Conservation (phyloP, 2,797 vertebrate genomes). For the Netta rufina region DNA sequence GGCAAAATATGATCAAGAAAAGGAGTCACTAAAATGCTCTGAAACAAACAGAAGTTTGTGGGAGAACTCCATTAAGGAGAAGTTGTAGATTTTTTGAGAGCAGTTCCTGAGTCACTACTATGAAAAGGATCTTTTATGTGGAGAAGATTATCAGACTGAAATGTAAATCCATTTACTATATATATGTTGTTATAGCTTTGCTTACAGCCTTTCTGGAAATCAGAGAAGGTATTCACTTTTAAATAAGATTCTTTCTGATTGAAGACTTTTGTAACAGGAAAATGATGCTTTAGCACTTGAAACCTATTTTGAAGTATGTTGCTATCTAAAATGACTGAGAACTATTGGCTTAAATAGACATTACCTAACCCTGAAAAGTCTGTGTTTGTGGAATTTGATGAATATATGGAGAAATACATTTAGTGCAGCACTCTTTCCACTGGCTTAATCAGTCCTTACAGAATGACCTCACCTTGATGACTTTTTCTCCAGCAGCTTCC, state of each 20-base stretch:
- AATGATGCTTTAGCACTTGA: background rate
- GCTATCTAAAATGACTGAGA: constrained; percentile 23
- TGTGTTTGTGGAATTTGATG: constrained; percentile 54
- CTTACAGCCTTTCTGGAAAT: background rate
- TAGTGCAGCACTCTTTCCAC: constrained; percentile 33
- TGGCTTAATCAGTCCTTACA: constrained; percentile 30
- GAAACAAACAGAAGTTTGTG: background rate
- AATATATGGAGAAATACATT: constrained; percentile 50
- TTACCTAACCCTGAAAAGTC: constrained; percentile 54
- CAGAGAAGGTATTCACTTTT: background rate
- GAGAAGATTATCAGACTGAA: background rate
- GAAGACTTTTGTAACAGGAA: background rate
- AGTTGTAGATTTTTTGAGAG: background rate
- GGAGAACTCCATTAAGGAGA: background rate
- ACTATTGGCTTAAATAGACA: constrained; percentile 32
- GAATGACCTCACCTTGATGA: constrained; percentile 29
- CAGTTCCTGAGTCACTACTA: background rate
- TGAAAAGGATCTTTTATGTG: background rate
- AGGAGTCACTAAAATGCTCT: background rate
- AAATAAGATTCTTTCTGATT: background rate
- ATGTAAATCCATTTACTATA: background rate
- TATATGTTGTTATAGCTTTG: background rate
- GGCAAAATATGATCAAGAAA: background rate
- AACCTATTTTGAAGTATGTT: background rate
- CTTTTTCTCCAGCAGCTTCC: constrained; percentile 26